Evolutionary conservation across 2,113 vertebrate genomes (phyloP), one percentile per base, ranked within the genome.

Genomic region (Oncorhynchus clarkii): DNA sequence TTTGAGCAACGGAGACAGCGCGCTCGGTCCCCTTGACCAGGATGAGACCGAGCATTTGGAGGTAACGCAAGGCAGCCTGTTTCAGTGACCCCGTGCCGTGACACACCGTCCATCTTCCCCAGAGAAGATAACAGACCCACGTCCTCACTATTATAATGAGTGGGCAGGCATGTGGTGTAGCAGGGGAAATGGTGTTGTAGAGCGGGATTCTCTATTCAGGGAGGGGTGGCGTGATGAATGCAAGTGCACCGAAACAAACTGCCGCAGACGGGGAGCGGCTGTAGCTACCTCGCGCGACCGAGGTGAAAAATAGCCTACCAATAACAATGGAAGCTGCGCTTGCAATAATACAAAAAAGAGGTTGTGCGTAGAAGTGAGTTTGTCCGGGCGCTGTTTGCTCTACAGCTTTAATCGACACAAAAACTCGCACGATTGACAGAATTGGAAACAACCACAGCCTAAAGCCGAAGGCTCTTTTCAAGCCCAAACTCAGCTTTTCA

Each of bases 211-310:
- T 79, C 22, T 78, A 29, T 29, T 74, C 73, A 51, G 87, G 73
- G 82, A 82, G 83, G 82, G 77, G 82, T 81, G 81, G 82, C 85
- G 84, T 79, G 85, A 84, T 82, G 85, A 90, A 90, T 82, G 89
- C 92, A 90, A 93, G 91, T 91, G 91, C 91, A 88, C 87, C 88
- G 86, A 78, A 89, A 54, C 64, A 72, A 89, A 89, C 89, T 93
- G 91, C 88, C 92, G 91, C 93, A 94, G 92, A 93, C 93, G 92
- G 93, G 90, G 93, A 92, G 93, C 94, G 93, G 90, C 91, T 89
- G 90, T 70, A 70, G 65, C 65, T 88, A 88, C 87, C 89, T 89
- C 91, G 89, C 87, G 84, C 84, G 90, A 93, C 91, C 88, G 87
- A 86, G 79, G 80, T 75, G 71, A 71, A 64, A 71, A 73, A 74